These are phyloP conservation scores for Phoronis australis DNA, from an alignment of 2,888 invertebrate genomes.

Conservation along the genomic window DNA sequence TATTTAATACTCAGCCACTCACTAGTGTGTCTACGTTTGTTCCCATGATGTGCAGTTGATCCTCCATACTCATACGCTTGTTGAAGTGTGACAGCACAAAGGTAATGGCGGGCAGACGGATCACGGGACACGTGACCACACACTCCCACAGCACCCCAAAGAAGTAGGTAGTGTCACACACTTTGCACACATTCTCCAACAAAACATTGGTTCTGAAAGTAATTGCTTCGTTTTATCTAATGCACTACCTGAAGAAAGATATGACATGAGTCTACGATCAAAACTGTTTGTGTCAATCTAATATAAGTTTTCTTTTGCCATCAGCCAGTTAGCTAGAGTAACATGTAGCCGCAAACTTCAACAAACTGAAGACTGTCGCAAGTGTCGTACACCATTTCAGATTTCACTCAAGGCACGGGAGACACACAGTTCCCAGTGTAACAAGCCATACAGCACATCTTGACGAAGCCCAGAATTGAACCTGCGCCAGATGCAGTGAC, in stretches of 20 bases:
- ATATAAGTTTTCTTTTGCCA: no score
- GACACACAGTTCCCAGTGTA: no score
- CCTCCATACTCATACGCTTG: slow-evolving; percentile 70
- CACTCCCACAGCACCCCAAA: slow-evolving; percentile 86
- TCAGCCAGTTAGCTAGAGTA: no score
- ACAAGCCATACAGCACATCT: no score
- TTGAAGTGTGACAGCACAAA: slow-evolving; percentile 77
- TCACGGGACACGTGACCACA: slow-evolving; percentile 71
- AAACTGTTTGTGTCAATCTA: no score
- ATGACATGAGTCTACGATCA: background rate
- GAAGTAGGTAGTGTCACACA: slow-evolving; percentile 73
- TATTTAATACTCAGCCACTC: no score
- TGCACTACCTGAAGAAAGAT: background rate
- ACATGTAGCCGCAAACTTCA: no score
- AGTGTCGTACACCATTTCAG: no score
- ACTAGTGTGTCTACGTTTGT: slow-evolving; percentile 79
- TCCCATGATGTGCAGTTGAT: slow-evolving; percentile 77
- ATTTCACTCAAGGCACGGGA: no score
- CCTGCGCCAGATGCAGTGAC: no score
- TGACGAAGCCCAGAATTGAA: no score
- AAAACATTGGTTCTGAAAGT: slow-evolving; percentile 49
- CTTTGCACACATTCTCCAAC: slow-evolving; percentile 67
- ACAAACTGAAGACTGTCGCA: no score
- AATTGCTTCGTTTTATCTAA: background rate
- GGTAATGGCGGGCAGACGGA: slow-evolving; percentile 75